A percentile compares a stretch with the other conserved stretches of the same genome.
phyloP scores from a whole-genome alignment of 2,113 vertebrate species.

The Strigops habroptila region DNA sequence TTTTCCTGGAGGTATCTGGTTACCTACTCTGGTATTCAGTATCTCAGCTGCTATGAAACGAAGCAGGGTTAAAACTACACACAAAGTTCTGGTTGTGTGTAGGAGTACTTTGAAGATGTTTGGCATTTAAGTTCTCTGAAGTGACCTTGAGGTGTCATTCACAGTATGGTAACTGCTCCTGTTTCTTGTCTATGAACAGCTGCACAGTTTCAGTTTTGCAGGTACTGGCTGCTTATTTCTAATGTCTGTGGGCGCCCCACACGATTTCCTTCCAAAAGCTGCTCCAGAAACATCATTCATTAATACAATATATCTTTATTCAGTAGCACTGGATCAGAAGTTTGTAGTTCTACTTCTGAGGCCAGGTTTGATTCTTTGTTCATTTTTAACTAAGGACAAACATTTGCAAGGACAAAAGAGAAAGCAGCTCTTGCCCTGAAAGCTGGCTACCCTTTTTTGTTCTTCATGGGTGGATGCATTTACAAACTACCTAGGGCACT shows the following conservation, averaged over 20 bases:
- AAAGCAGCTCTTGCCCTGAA: neutral
- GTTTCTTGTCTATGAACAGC: neutral
- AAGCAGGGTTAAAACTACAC: constrained; percentile 52
- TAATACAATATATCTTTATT: neutral
- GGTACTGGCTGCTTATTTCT: constrained; percentile 21
- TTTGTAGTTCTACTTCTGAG: constrained; percentile 27
- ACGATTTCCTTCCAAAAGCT: neutral
- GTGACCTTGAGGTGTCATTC: constrained; percentile 44
- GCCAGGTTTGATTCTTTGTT: neutral
- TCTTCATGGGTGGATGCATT: neutral
- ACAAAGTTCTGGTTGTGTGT: neutral
- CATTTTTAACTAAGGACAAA: neutral
- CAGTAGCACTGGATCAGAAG: neutral
- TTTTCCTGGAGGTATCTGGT: constrained; percentile 27
- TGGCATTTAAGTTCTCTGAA: constrained; percentile 44
- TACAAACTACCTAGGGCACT: neutral
- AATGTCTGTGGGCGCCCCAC: neutral
- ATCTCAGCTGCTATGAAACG: constrained; percentile 43
- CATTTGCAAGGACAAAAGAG: neutral
- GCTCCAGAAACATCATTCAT: constrained; percentile 4
- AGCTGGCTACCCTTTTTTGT: neutral
- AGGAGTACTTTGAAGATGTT: constrained; percentile 1
- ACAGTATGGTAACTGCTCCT: constrained; percentile 19
- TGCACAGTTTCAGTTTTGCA: neutral
- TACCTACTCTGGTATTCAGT: constrained; percentile 28